phyloP scores from a whole-genome alignment of 2,797 vertebrate species.

The Aphelocoma californica region DNA sequence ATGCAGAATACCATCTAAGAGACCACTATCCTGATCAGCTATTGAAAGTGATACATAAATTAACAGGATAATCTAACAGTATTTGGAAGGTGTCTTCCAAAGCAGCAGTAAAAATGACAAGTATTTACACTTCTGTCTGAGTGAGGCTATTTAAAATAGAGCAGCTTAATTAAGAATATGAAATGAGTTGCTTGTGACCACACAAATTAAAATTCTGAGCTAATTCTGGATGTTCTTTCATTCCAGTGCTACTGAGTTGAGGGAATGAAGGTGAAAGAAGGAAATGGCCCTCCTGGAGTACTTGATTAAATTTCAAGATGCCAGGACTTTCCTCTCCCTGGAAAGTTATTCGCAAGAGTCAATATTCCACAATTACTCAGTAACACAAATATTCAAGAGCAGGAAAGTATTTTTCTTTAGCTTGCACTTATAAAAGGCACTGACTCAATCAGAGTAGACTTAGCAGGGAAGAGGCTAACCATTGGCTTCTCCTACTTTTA shows the following conservation, averaged over 20 bases:
- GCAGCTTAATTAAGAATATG: constrained; percentile 19
- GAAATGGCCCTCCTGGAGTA: background rate
- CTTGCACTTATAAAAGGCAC: constrained; percentile 56
- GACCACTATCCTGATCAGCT: background rate
- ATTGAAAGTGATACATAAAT: constrained; percentile 12
- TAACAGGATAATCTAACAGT: background rate
- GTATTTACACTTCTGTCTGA: constrained; percentile 12
- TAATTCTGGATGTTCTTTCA: constrained; percentile 1
- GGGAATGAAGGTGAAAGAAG: background rate
- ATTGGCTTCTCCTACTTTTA: background rate
- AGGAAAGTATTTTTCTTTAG: constrained; percentile 37
- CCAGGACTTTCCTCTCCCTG: background rate
- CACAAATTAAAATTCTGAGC: background rate
- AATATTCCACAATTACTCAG: background rate
- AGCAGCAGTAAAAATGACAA: constrained; percentile 30
- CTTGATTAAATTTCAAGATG: background rate
- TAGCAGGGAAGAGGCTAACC: background rate
- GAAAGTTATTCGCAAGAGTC: background rate
- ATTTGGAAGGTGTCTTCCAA: constrained; percentile 37
- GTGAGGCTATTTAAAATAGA: constrained; percentile 24
- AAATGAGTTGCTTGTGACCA: background rate
- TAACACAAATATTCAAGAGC: background rate
- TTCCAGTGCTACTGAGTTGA: background rate
- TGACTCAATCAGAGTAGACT: constrained; percentile 14
- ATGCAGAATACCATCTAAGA: background rate